Percentiles rank a stretch among this genome's conserved stretches.
These are phyloP conservation scores for Meteorus colon DNA, from an alignment of 2,888 invertebrate genomes.

Conservation along the genomic window DNA sequence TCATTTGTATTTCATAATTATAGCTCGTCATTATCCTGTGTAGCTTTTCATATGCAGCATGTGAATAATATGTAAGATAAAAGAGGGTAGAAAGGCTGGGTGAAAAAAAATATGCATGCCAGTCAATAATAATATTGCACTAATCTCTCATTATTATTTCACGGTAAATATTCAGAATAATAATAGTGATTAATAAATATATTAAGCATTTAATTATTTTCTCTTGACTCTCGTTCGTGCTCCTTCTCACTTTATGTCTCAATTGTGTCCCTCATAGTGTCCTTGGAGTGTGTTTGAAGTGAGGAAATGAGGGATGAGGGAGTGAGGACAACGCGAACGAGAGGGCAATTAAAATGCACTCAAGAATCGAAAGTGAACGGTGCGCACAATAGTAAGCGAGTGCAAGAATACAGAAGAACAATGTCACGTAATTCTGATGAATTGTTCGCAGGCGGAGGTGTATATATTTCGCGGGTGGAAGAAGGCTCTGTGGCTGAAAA, in stretches of 20 bases:
- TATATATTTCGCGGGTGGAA: constrained; percentile 93
- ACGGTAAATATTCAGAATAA: neutral
- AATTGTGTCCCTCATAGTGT: constrained; percentile 16
- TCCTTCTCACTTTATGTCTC: neutral
- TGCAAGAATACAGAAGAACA: neutral
- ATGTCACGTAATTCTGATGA: constrained; percentile 45
- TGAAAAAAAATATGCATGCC: neutral
- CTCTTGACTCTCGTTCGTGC: constrained; percentile 5
- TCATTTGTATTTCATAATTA: constrained; percentile 29
- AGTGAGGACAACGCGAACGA: constrained; percentile 28
- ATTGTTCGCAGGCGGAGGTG: constrained; percentile 84
- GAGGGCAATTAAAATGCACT: constrained; percentile 37
- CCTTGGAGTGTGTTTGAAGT: constrained; percentile 16
- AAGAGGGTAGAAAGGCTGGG: neutral
- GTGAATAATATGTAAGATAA: neutral
- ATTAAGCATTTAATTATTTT: neutral
- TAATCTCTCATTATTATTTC: neutral
- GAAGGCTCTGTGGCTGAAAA: constrained; percentile 92
- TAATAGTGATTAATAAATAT: neutral
- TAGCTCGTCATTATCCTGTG: constrained; percentile 4
- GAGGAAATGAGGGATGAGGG: constrained; percentile 23
- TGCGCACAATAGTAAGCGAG: neutral
- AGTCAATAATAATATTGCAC: neutral
- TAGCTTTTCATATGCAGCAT: constrained; percentile 23
- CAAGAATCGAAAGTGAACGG: constrained; percentile 19